Conservation (phyloP, 2,113 vertebrate species). For the Oryctolagus cuniculus region mOryCun1.1 NC_091437.1:7651501-7652000, state of each 20-base stretch:
- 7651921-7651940: not conserved
- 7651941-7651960: not conserved
- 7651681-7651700: not conserved
- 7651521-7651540: not conserved
- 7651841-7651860: not conserved
- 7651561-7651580: not conserved
- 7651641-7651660: too few relatives aligned
- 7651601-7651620: not conserved
- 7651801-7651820: not conserved
- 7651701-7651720: not conserved
- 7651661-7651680: not conserved
- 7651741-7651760: not conserved
- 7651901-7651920: not conserved
- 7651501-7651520: not conserved
- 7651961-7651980: not conserved
- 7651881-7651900: not conserved
- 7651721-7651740: not conserved
- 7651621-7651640: not conserved
- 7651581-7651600: not conserved
- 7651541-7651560: not conserved
- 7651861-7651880: not conserved
- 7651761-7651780: not conserved
- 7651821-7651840: not conserved
- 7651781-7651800: not conserved
- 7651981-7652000: not conserved